phyloP scores from a whole-genome alignment of 2,888 invertebrate species.

The Andrena flavipes region DNA sequence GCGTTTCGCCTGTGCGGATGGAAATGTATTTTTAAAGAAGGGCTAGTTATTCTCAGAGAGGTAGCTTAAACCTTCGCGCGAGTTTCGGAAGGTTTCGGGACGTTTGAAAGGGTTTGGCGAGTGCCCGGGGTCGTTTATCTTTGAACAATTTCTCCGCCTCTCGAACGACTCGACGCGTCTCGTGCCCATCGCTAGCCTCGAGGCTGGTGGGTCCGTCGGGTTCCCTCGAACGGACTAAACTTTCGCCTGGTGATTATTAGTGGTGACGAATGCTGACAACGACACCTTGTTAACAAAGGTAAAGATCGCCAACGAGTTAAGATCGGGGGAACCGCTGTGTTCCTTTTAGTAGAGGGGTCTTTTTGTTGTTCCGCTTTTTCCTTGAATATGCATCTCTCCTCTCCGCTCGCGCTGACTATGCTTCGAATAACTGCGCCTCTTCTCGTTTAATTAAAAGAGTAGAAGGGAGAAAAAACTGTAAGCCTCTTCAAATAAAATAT shows the following conservation, averaged over 20 bases:
- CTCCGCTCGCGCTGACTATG: neutral
- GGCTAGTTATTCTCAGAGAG: neutral
- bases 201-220: neutral
- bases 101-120: too few species aligned
- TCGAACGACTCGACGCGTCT: neutral
- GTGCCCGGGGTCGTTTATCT: neutral
- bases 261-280: conserved; percentile 33
- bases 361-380: conserved; percentile 1
- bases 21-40: neutral
- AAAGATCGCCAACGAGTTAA: conserved; percentile 21
- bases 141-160: neutral
- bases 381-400: neutral
- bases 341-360: neutral
- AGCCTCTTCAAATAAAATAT: too few species aligned
- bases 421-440: neutral
- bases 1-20: neutral
- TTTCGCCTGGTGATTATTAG: conserved; percentile 27
- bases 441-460: neutral
- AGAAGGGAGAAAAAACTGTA: too few species aligned
- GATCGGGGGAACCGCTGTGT: neutral
- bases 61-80: neutral
- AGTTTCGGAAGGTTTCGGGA: too few species aligned
- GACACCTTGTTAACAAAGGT: conserved; percentile 33
- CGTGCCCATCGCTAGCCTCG: conserved; percentile 6
- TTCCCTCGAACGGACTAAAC: conserved; percentile 27